phyloP scores from a whole-genome alignment of 53 echinoderm and acorn worm genomes.

The Paracentrotus lividus region DNA sequence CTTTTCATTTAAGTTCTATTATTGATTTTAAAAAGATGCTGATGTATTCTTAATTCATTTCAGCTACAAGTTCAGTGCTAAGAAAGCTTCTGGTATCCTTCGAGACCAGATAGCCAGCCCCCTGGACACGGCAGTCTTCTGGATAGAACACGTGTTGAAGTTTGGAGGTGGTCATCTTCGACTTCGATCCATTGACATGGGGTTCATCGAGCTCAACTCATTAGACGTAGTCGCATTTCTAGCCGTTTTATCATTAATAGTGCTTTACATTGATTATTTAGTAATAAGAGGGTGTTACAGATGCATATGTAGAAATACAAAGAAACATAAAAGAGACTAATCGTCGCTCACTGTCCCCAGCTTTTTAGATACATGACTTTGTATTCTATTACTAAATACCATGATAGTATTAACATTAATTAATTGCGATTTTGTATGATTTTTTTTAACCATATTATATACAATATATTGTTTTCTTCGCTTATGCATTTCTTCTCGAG shows the following conservation, averaged over 20 bases:
- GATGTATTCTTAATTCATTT: no score
- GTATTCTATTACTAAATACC: no score
- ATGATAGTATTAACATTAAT: no score
- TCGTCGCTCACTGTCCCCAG: no score
- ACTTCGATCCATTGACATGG: slow-evolving; percentile 19
- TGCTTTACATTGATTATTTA: not conserved
- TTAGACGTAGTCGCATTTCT: slow-evolving; percentile 58
- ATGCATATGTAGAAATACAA: not conserved
- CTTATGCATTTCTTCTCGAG: no score
- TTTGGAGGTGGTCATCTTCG: slow-evolving; percentile 58
- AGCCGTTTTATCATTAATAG: not conserved
- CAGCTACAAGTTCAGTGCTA: slow-evolving; percentile 36
- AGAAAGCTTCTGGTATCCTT: not conserved
- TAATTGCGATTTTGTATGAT: no score
- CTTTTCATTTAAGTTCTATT: no score
- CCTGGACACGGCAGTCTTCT: slow-evolving; percentile 63
- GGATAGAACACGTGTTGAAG: slow-evolving; percentile 64
- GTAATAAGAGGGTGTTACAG: not conserved
- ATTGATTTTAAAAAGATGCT: no score
- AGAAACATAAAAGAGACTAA: not conserved
- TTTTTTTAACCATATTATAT: no score
- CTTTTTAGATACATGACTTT: no score
- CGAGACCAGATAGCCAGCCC: slow-evolving; percentile 51
- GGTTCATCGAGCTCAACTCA: slow-evolving; percentile 59
- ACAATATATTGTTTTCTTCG: no score